Conservation (phyloP, 2,113 vertebrate genomes). For the Mirounga angustirostris region DNA sequence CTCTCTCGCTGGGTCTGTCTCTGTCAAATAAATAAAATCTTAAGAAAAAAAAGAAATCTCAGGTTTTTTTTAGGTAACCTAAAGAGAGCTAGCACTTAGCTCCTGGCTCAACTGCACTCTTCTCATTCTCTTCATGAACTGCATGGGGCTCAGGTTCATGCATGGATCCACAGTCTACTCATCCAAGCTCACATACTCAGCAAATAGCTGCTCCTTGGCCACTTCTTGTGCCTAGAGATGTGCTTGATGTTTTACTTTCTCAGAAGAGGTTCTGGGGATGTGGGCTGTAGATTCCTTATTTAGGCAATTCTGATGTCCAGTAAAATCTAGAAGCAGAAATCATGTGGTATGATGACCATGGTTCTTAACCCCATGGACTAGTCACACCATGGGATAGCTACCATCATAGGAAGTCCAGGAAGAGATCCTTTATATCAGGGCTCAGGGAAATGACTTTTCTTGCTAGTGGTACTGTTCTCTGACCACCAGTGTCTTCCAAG, state of each 20-base stretch:
- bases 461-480: neutral
- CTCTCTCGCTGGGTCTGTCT: too few species aligned
- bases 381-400: neutral
- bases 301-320: neutral
- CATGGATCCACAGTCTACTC: neutral
- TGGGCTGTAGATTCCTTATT: neutral
- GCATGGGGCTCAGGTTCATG: accelerated
- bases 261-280: neutral
- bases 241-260: neutral
- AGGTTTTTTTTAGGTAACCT: neutral
- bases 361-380: neutral
- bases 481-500: neutral
- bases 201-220: neutral
- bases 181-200: neutral
- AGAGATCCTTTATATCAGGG: neutral
- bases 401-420: neutral
- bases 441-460: neutral
- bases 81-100: neutral
- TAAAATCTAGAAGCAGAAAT: neutral
- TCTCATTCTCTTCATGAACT: neutral
- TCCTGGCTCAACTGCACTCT: too few species aligned
- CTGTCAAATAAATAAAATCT: too few species aligned
- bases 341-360: neutral
- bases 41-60: neutral
- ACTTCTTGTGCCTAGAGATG: too few species aligned